Percentiles rank a stretch among this genome's conserved stretches.
These are phyloP conservation scores for Cataglyphis altisquamis DNA, from an alignment of 2,888 invertebrate species.

Conservation along the genomic window DNA sequence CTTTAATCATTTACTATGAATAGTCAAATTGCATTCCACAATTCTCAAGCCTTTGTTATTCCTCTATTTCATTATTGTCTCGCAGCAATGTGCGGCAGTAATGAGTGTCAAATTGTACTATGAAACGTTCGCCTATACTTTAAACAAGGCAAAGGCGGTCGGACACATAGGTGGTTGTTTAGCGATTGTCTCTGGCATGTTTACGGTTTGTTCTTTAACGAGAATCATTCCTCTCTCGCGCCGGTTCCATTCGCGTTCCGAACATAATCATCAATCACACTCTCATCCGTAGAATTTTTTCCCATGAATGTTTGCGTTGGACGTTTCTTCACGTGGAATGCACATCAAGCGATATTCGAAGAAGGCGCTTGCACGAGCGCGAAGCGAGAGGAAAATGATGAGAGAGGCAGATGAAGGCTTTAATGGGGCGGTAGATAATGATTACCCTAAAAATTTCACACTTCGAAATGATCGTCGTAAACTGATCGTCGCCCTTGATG, in stretches of 20 bases:
- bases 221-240: constrained; percentile 36
- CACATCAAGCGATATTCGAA: not conserved
- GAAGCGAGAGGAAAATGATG: constrained; percentile 17
- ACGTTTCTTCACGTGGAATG: constrained; percentile 23
- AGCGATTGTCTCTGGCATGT: constrained; percentile 44
- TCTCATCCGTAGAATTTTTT: constrained; percentile 11
- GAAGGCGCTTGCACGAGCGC: not conserved
- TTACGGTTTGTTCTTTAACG: constrained; percentile 46
- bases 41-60: constrained; percentile 42
- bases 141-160: constrained; percentile 13
- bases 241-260: constrained; percentile 36
- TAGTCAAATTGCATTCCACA: constrained; percentile 8
- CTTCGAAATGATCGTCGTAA: constrained; percentile 18
- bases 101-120: constrained; percentile 28
- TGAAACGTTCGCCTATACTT: constrained; percentile 27
- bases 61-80: constrained; percentile 21
- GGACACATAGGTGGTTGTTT: constrained; percentile 28
- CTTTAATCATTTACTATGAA: constrained; percentile 23
- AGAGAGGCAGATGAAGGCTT: not conserved
- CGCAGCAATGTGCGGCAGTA: constrained; percentile 17
- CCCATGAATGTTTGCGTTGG: constrained; percentile 37
- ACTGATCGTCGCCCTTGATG: constrained; percentile 36
- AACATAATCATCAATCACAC: constrained; percentile 50
- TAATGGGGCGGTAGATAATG: constrained; percentile 15
- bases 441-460: constrained; percentile 29